These are phyloP conservation scores for Chionoecetes opilio DNA, from an alignment of 1,140 invertebrate genomes.

Conservation along the genomic window DNA sequence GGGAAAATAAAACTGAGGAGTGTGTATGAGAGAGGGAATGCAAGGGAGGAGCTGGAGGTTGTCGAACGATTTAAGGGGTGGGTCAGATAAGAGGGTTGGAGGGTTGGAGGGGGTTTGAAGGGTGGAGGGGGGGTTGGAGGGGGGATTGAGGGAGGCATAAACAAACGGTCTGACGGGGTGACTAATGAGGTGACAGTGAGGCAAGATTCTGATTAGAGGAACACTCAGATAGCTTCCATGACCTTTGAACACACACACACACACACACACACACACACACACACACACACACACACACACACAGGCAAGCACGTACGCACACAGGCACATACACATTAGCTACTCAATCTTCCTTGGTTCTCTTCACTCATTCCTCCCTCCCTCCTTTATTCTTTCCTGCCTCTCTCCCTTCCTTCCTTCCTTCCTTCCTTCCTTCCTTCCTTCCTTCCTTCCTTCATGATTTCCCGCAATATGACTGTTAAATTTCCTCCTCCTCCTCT, in stretches of 20 bases:
- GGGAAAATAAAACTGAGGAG: neutral
- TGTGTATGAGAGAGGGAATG: neutral
- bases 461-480: too few species aligned
- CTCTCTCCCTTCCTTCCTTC: neutral
- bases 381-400: neutral
- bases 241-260: neutral
- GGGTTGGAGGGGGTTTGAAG: neutral
- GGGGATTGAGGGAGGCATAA: neutral
- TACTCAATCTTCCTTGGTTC: neutral
- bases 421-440: neutral
- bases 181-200: neutral
- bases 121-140: neutral
- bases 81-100: neutral
- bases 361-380: constrained; percentile 15
- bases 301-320: constrained; percentile 29
- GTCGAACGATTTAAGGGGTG: neutral
- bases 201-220: neutral
- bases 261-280: constrained; percentile 47
- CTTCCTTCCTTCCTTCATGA: neutral
- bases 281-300: constrained; percentile 32
- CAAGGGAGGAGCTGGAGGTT: neutral
- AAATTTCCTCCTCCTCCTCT: neutral
- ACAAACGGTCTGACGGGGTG: neutral
- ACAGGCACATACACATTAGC: neutral
- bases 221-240: neutral